These are phyloP conservation scores for Melanerpes formicivorus DNA, from an alignment of 2,113 vertebrate genomes.

Conservation along the genomic window DNA sequence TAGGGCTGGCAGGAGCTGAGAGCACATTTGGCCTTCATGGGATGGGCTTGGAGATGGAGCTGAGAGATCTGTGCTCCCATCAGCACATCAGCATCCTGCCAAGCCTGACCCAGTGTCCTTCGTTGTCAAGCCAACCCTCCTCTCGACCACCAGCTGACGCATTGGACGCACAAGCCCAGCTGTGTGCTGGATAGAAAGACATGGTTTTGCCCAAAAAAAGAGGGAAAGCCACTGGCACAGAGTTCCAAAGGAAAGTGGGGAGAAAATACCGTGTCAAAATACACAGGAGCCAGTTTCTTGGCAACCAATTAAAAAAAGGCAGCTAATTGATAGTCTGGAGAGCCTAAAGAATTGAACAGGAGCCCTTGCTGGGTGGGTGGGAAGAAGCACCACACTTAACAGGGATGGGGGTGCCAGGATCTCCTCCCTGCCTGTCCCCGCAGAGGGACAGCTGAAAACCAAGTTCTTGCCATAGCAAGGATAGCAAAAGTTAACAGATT, in stretches of 20 bases:
- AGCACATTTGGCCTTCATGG: not conserved
- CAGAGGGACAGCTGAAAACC: not conserved
- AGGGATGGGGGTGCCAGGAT: rapidly evolving
- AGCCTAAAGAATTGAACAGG: not conserved
- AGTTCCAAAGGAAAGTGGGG: not conserved
- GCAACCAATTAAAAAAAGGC: not conserved
- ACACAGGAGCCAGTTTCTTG: not conserved
- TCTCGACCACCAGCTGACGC: rapidly evolving
- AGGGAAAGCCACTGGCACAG: rapidly evolving
- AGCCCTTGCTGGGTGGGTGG: not conserved
- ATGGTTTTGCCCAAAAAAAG: not conserved
- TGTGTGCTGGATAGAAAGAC: not conserved
- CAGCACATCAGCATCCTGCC: rapidly evolving
- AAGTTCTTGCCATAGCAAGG: rapidly evolving
- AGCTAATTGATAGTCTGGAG: not conserved
- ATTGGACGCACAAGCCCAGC: rapidly evolving
- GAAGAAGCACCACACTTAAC: not conserved
- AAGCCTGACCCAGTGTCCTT: rapidly evolving
- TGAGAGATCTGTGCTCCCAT: not conserved
- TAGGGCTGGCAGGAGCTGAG: not conserved
- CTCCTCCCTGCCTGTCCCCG: not conserved
- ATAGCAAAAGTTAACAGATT: rapidly evolving
- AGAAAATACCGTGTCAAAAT: not conserved
- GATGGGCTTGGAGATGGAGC: rapidly evolving
- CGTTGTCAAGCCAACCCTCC: not conserved